These are phyloP conservation scores for Struthio camelus DNA, from an alignment of 2,113 vertebrate genomes.

Conservation along the genomic window DNA sequence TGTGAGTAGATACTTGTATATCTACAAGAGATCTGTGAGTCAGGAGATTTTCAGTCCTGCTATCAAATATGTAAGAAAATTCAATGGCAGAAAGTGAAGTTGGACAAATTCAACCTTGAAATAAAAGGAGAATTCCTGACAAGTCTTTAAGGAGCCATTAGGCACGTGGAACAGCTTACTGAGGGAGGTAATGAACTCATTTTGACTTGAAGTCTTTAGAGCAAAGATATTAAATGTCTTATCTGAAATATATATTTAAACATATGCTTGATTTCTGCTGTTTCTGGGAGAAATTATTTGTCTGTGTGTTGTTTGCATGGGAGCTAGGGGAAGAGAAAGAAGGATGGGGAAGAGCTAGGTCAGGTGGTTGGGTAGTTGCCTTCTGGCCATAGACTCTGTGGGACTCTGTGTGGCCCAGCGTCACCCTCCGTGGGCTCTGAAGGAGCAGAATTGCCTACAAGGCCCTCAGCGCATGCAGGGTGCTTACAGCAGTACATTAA, in stretches of 20 bases:
- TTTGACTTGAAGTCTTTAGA: background rate
- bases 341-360: rapidly evolving
- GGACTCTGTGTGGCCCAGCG: background rate
- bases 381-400: background rate
- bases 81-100: background rate
- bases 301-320: background rate
- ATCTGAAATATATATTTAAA: background rate
- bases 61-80: background rate
- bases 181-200: background rate
- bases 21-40: background rate
- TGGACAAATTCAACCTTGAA: background rate
- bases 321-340: background rate
- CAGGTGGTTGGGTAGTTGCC: background rate
- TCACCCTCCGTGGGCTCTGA: rapidly evolving
- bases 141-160: background rate
- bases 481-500: background rate
- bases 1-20: background rate
- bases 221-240: background rate
- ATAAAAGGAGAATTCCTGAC: background rate
- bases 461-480: background rate
- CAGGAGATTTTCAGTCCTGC: background rate
- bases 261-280: background rate
- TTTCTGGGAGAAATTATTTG: background rate
- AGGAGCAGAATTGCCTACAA: background rate
- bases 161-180: background rate